Percentiles rank a stretch among this genome's conserved stretches.
These are phyloP conservation scores for Palaemon carinicauda DNA, from an alignment of 1,140 invertebrate species.

Conservation along the genomic window DNA sequence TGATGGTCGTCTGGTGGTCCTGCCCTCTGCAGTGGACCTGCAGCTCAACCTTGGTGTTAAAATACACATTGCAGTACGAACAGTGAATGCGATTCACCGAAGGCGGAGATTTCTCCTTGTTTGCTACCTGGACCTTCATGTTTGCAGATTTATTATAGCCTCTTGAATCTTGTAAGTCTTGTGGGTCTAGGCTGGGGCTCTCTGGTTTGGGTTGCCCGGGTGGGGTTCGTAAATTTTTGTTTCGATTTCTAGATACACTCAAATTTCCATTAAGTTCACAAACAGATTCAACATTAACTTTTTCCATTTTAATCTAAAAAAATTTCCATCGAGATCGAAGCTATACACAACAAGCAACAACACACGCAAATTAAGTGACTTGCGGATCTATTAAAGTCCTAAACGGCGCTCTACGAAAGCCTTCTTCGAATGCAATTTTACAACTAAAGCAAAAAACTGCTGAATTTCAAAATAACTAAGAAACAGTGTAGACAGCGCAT, in stretches of 20 bases:
- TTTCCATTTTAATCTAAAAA: constrained; percentile 25
- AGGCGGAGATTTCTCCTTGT: not conserved
- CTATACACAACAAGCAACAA: too few relatives aligned
- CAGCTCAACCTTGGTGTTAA: constrained; percentile 70
- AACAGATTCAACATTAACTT: constrained; percentile 5
- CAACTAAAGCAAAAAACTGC: not conserved
- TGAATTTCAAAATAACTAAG: not conserved
- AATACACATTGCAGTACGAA: constrained; percentile 73
- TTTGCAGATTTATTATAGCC: not conserved
- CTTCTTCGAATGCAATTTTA: too few relatives aligned
- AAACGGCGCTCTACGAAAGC: too few relatives aligned
- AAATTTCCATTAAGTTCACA: constrained; percentile 13
- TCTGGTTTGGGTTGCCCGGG: too few relatives aligned
- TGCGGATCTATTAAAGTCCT: too few relatives aligned
- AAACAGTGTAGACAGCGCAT: not conserved
- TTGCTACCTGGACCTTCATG: not conserved
- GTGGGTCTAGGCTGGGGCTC: too few relatives aligned
- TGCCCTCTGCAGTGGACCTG: constrained; percentile 74
- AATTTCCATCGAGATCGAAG: not conserved
- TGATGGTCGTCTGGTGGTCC: constrained; percentile 74
- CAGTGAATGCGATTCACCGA: constrained; percentile 62
- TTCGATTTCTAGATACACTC: not conserved
- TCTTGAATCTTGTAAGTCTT: too few relatives aligned
- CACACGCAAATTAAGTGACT: too few relatives aligned
- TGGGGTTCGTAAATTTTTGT: too few relatives aligned